phyloP scores from a whole-genome alignment of 2,797 vertebrate species.

The Scleropages formosus region DNA sequence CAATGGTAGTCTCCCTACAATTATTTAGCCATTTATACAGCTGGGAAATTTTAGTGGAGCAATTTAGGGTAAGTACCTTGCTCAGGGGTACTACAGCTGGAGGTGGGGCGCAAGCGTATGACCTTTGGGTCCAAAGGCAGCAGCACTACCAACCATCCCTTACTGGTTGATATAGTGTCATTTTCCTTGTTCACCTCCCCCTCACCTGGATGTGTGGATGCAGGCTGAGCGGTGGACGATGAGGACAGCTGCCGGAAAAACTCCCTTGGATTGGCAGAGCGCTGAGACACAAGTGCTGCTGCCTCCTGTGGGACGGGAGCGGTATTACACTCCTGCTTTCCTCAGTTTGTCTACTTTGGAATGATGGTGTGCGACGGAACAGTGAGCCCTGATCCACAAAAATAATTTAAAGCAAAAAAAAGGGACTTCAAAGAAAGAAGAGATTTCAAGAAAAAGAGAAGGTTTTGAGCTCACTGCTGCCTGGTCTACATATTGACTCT shows the following conservation, averaged over 20 bases:
- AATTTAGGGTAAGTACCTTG: too few relatives aligned
- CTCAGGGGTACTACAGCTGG: too few relatives aligned
- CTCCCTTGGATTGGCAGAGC: constrained; percentile 74
- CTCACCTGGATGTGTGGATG: constrained; percentile 63
- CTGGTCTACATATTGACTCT: constrained; percentile 77
- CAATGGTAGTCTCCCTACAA: too few relatives aligned
- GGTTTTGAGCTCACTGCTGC: constrained; percentile 70
- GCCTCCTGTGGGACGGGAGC: constrained; percentile 66
- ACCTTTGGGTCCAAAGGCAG: too few relatives aligned
- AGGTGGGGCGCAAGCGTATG: too few relatives aligned
- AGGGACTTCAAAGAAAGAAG: neutral
- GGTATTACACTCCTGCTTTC: constrained; percentile 4
- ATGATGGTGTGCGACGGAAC: neutral
- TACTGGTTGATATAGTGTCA: too few relatives aligned
- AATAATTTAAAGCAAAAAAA: neutral
- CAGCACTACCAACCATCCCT: too few relatives aligned
- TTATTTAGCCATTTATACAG: too few relatives aligned
- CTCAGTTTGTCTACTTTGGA: neutral
- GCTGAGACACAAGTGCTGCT: constrained; percentile 73
- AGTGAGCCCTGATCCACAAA: neutral
- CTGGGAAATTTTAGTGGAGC: too few relatives aligned
- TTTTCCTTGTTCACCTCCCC: neutral
- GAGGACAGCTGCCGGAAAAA: constrained; percentile 78
- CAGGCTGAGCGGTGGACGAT: constrained; percentile 55
- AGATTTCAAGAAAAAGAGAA: too few relatives aligned